These are phyloP conservation scores for Sinocyclocheilus grahami DNA, from an alignment of 2,113 vertebrate species.

Conservation along the genomic window DNA sequence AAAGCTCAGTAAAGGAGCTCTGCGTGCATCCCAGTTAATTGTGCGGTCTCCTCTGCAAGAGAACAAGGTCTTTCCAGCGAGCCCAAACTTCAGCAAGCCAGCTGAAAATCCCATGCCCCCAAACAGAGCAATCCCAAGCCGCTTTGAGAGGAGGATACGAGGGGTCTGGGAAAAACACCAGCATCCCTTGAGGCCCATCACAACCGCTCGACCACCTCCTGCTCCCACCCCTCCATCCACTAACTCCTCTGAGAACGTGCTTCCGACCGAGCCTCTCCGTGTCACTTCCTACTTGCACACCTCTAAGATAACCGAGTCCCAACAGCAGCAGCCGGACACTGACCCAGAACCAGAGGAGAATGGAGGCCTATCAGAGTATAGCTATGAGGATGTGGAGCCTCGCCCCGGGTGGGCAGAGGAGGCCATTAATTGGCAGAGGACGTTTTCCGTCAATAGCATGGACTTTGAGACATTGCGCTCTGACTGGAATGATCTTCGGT, in stretches of 20 bases:
- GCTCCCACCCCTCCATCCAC: slow-evolving; percentile 36
- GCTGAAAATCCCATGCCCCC: slow-evolving; percentile 51
- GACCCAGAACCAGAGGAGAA: slow-evolving; percentile 70
- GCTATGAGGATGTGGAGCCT: slow-evolving; percentile 84
- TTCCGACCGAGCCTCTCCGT: slow-evolving; percentile 49
- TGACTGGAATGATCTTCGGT: slow-evolving; percentile 97
- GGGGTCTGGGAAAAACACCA: background rate
- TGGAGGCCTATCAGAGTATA: slow-evolving; percentile 85
- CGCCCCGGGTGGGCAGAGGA: slow-evolving; percentile 88
- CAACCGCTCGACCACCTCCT: background rate
- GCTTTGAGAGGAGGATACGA: slow-evolving; percentile 50
- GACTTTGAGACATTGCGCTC: slow-evolving; percentile 96
- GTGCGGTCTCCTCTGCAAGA: slow-evolving; percentile 66
- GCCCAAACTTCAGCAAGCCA: slow-evolving; percentile 66
- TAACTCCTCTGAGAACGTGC: slow-evolving; percentile 70
- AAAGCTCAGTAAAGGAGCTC: slow-evolving; percentile 56
- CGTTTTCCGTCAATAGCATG: slow-evolving; percentile 91
- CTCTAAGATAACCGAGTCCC: slow-evolving; percentile 78
- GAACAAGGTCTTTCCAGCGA: slow-evolving; percentile 62
- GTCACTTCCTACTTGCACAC: slow-evolving; percentile 85
- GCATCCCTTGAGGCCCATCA: slow-evolving; percentile 39
- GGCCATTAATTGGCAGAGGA: slow-evolving; percentile 96
- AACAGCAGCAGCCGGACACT: slow-evolving; percentile 67
- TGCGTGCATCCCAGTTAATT: slow-evolving; percentile 69
- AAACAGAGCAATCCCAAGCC: slow-evolving; percentile 60